phyloP scores from a whole-genome alignment of 2,113 vertebrate genomes.

The Oncorhynchus clarkii region DNA sequence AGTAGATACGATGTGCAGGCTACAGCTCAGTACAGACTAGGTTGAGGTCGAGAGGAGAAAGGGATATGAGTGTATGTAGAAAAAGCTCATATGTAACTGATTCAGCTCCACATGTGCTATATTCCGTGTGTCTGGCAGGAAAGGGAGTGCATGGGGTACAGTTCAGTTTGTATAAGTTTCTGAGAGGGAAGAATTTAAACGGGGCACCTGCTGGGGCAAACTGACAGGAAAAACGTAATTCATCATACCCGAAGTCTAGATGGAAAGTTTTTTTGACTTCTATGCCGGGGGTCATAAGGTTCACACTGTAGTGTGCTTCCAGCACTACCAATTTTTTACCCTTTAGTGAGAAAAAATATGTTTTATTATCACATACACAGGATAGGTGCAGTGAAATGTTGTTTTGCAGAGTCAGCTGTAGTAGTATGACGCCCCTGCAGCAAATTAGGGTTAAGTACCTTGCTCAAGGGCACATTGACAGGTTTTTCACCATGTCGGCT shows the following conservation, averaged over 20 bases:
- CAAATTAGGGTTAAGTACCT: no score
- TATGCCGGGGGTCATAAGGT: neutral
- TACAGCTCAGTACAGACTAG: neutral
- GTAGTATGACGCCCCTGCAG: no score
- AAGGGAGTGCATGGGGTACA: neutral
- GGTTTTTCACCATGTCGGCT: no score
- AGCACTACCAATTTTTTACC: neutral
- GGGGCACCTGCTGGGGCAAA: conserved; percentile 10
- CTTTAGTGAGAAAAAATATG: neutral
- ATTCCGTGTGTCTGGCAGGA: conserved; percentile 10
- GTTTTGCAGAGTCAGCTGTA: no score
- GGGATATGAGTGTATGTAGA: neutral
- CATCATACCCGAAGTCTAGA: neutral
- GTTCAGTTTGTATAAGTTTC: neutral
- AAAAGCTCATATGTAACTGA: conserved; percentile 20
- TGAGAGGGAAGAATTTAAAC: neutral
- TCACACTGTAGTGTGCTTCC: neutral
- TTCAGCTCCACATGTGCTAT: conserved; percentile 6
- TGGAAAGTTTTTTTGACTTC: neutral
- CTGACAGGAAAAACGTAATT: neutral
- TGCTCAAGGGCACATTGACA: no score
- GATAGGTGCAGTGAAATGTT: no score
- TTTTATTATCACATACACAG: no score
- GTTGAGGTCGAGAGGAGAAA: neutral
- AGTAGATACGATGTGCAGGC: neutral